Evolutionary conservation across 2,113 vertebrate genomes (phyloP), one percentile per base, ranked within the genome.

Genomic region (Peromyscus californicus): DNA sequence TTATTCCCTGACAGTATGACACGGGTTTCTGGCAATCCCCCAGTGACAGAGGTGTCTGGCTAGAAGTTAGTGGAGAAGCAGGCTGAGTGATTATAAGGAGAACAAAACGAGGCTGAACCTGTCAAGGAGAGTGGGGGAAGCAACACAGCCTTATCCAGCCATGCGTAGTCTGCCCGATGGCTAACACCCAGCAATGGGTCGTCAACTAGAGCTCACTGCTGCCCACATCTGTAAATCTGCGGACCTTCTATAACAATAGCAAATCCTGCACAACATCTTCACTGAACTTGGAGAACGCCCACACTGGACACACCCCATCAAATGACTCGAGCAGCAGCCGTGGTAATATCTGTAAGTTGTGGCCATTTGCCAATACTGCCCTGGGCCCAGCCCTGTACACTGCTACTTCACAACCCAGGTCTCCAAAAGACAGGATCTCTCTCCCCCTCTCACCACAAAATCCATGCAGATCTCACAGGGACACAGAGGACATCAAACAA

Each of bases 1-100:
- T 67, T 75, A 79, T 39, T 51, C 39, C 78, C 45, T 70, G 31
- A n/a, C 51, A 36, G 51, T 16, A 45, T 84, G 65, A 92, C 22
- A 72, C 76, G 57, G 42, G 16, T 76, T 74, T 95, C 94, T 67
- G 74, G 17, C 6, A 69, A 21, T 42, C 86, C n/a, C 67, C 36
- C 72, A 87, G 17, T 31, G 67, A 59, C 0, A 17, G 69, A 80
- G 33, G 24, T 59, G 16, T 51, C 85, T 88, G 15, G 39, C 69
- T 90, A 75, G 54, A 92, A 94, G 42, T 89, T 90, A 78, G 29
- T 42, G 15, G 51, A 39, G 57, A 76, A 92, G 92, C 87, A 97
- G 67, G 26, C 2, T 74, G 16, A 70, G 70, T 63, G 75, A 67
- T 65, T 82, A 59, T 19, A 83, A 22, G 17, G 57, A 51, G 36